Evolutionary conservation across 2,888 invertebrate genomes (phyloP).

Genomic region (Bugulina stolonifera): DNA sequence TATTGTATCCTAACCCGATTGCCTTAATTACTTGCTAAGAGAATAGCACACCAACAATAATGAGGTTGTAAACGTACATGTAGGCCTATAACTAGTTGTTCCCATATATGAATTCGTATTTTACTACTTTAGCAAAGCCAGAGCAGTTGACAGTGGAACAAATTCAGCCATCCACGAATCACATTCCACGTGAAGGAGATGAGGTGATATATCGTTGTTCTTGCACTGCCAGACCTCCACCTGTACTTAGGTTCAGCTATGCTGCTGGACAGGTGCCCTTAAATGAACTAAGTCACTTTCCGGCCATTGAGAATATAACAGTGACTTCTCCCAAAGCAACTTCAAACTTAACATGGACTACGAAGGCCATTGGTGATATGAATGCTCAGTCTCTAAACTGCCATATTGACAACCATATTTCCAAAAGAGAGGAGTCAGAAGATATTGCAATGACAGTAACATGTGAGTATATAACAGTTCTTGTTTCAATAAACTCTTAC

Average conservation of each 20-base stretch:
- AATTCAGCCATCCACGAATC: neutral
- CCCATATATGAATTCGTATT: too few species aligned
- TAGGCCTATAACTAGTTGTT: too few species aligned
- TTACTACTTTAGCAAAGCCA: neutral
- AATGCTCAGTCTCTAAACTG: neutral
- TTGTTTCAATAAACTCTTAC: too few species aligned
- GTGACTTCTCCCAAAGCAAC: neutral
- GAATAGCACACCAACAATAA: too few species aligned
- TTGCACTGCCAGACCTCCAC: neutral
- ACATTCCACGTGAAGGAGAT: neutral
- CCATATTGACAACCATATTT: neutral
- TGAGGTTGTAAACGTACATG: too few species aligned
- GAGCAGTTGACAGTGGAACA: neutral
- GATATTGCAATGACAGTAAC: neutral
- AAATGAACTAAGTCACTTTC: neutral
- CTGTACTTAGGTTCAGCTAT: neutral
- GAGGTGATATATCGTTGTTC: neutral
- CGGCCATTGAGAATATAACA: neutral
- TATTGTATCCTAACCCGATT: too few species aligned
- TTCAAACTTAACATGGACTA: neutral
- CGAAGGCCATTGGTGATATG: neutral
- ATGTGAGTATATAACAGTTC: too few species aligned
- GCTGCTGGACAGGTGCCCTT: neutral
- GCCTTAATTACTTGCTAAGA: too few species aligned
- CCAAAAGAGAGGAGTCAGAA: neutral